These are phyloP conservation scores for Stegodyphus dumicola DNA, from an alignment of 1,140 invertebrate species.

Conservation along the genomic window DNA sequence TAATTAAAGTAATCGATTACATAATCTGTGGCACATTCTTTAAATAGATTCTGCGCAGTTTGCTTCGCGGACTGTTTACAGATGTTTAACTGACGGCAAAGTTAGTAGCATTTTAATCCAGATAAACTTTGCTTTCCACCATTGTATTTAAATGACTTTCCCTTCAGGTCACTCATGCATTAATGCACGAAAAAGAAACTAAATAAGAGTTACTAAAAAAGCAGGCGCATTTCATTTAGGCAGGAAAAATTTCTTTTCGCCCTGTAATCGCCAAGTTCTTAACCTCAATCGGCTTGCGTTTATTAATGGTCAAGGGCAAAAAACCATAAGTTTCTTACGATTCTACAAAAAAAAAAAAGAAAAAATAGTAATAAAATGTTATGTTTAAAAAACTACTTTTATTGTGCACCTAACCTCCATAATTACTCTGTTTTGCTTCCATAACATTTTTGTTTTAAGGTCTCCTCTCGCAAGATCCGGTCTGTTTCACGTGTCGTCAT, in stretches of 20 bases:
- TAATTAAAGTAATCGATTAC: too few relatives aligned
- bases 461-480: constrained; percentile 29
- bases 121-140: not conserved
- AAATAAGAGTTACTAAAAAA: constrained; percentile 14
- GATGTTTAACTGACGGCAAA: not conserved
- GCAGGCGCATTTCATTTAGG: not conserved
- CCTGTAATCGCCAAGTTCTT: constrained; percentile 26
- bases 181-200: constrained; percentile 23
- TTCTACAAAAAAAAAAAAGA: not conserved
- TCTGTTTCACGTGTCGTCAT: constrained; percentile 32
- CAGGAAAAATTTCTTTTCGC: constrained; percentile 18
- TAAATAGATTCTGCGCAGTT: too few relatives aligned
- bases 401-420: constrained; percentile 23
- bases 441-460: constrained; percentile 17
- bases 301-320: constrained; percentile 46
- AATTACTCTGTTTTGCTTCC: constrained; percentile 41
- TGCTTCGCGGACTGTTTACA: not conserved
- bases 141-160: constrained; percentile 52
- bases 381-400: not conserved
- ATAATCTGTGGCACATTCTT: too few relatives aligned
- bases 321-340: not conserved
- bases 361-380: not conserved
- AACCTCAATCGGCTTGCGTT: constrained; percentile 22
- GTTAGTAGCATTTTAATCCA: constrained; percentile 41
- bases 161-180: constrained; percentile 24